phyloP scores from a whole-genome alignment of 2,888 invertebrate genomes.

The Sinopyrophorus schimmeli region DNA sequence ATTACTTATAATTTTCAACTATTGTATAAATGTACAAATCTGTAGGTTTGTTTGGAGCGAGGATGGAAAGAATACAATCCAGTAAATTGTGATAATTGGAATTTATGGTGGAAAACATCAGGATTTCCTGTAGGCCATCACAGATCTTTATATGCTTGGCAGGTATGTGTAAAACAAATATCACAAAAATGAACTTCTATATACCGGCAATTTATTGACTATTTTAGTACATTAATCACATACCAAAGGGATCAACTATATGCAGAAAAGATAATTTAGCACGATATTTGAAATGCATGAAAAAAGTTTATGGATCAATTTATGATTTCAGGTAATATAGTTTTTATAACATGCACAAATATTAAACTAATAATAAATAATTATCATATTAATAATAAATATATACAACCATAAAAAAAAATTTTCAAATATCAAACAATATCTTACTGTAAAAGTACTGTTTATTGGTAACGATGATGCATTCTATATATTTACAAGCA shows the following conservation, averaged over 20 bases:
- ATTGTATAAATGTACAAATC: too few relatives aligned
- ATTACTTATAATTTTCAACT: too few relatives aligned
- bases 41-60: constrained; percentile 73
- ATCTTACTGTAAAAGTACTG: too few relatives aligned
- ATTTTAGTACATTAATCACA: constrained; percentile 77
- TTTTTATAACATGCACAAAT: too few relatives aligned
- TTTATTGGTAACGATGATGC: too few relatives aligned
- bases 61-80: constrained; percentile 77
- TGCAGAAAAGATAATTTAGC: constrained; percentile 82
- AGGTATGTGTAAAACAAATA: constrained; percentile 55
- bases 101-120: constrained; percentile 82
- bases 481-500: too few relatives aligned
- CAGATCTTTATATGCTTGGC: constrained; percentile 70
- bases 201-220: too few relatives aligned
- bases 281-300: constrained; percentile 78
- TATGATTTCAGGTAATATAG: constrained; percentile 78
- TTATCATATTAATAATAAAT: too few relatives aligned
- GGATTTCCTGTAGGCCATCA: constrained; percentile 70
- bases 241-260: constrained; percentile 82
- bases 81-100: constrained; percentile 74
- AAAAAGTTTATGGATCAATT: constrained; percentile 76
- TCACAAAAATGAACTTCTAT: neutral
- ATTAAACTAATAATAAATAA: too few relatives aligned
- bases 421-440: too few relatives aligned
- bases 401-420: too few relatives aligned